phyloP scores from a whole-genome alignment of 1,140 invertebrate species.

The Melipona quadrifasciata region DNA sequence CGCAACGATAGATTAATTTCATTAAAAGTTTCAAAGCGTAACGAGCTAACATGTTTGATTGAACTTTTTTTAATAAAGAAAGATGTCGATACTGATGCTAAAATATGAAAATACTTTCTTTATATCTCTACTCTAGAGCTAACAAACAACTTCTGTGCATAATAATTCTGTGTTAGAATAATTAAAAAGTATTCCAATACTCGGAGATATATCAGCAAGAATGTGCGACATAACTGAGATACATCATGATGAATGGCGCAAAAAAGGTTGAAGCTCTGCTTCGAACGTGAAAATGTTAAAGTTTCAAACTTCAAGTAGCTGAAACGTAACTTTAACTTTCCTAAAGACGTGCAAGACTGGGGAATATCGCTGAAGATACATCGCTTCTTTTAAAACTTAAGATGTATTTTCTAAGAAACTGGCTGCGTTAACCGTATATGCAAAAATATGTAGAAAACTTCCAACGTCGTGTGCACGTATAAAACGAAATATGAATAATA shows the following conservation, averaged over 20 bases:
- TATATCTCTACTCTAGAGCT: not conserved
- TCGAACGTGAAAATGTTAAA: not conserved
- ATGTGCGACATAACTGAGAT: not conserved
- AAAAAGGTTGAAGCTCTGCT: not conserved
- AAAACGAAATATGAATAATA: not conserved
- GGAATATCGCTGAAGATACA: not conserved
- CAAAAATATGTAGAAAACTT: not conserved
- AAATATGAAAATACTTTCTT: too few species aligned
- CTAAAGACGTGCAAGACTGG: not conserved
- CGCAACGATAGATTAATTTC: too few species aligned
- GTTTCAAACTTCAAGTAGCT: not conserved
- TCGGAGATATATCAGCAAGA: not conserved
- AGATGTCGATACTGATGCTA: too few species aligned
- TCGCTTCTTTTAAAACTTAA: not conserved
- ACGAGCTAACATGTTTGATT: too few species aligned
- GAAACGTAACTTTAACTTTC: not conserved
- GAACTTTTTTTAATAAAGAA: too few species aligned
- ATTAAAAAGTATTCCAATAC: not conserved
- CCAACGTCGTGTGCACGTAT: not conserved
- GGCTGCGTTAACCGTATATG: not conserved
- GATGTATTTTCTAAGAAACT: not conserved
- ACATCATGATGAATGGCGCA: not conserved
- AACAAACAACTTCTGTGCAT: not conserved
- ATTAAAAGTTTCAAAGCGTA: too few species aligned
- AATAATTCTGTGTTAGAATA: not conserved